Base-by-base conservation (phyloP, 2,888 invertebrate species). In the Agriopis leucophaearia region DNA sequence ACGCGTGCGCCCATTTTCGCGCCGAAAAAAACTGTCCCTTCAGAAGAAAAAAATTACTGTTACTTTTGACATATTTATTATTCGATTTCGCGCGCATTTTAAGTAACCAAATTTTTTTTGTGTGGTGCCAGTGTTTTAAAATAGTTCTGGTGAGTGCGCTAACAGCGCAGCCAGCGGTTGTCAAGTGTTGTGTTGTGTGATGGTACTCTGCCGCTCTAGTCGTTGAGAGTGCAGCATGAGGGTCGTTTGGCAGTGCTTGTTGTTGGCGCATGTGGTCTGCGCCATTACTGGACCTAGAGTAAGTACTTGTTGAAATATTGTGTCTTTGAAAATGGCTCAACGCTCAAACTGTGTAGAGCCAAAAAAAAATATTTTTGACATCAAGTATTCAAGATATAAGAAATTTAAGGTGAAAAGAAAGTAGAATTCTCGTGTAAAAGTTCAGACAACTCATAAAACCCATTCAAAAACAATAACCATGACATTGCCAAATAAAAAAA, bases 271-370 rank as follows among this genome's bases (percentile, higher is more conserved):
- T 77, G 87, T 87, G 71, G 93, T 89, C 83, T 87, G 88, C 85
- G 94, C 94, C 86, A 93, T 94, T 72, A 93, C 94, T 77, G 92
- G 88, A 84, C 94, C 92, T 67, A 92, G 92, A 85, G 94, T 94
- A 66, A 84, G 91, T 87, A 71, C 72, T 52, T 38, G n/a, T 9
- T n/a, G 12, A 40, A 12, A 16, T 38, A 10, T 9, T 36, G 5
- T 27, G 2, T 27, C 27, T 3, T 8, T 54, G n/a, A 15, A 7
- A 51, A 13, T 54, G 54, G 15, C 16, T 40, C 12, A 40, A 40
- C 7, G 16, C 1, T 12, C 15, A 54, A 40, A 38, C 16, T 10
- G 54, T 40, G 40, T 7, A 15, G 5, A 35, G 35, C 35, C 51
- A 51, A 35, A 51, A 51, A 51, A 27, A 27, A 27, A 27, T 27